A percentile compares a stretch with the other conserved stretches of the same genome.
phyloP scores from a whole-genome alignment of 2,113 vertebrate species.

The Cervus canadensis region DNA sequence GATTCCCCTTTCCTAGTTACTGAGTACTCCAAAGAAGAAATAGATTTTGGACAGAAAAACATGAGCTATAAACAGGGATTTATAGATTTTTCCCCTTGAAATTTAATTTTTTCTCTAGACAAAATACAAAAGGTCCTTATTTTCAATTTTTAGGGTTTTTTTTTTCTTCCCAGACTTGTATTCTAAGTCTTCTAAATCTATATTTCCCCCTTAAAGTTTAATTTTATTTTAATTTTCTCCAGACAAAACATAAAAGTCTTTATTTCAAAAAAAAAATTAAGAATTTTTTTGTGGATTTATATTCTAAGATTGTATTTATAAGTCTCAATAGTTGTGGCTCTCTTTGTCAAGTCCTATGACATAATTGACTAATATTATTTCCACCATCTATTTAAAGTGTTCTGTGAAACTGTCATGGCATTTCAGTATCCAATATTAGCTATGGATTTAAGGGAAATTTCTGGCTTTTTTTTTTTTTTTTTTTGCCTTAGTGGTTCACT shows the following conservation, averaged over 20 bases:
- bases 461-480: neutral
- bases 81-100: neutral
- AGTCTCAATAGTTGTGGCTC: neutral
- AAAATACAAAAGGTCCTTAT: neutral
- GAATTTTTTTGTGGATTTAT: neutral
- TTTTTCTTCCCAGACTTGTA: neutral
- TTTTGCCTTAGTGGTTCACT: slow-evolving; percentile 14
- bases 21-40: neutral
- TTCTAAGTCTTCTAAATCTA: neutral
- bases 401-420: neutral
- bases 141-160: neutral
- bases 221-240: neutral
- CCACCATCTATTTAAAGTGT: neutral
- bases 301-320: neutral
- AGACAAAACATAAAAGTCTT: slow-evolving; percentile 8
- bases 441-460: slow-evolving; percentile 43
- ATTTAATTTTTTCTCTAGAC: neutral
- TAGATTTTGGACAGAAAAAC: neutral
- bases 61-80: neutral
- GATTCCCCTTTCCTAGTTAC: neutral
- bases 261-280: neutral
- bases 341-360: neutral
- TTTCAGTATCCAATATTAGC: neutral
- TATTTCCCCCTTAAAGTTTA: neutral
- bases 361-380: slow-evolving; percentile 26